phyloP scores from a whole-genome alignment of 1,140 invertebrate species.

The Drosophila chauvacae region DNA sequence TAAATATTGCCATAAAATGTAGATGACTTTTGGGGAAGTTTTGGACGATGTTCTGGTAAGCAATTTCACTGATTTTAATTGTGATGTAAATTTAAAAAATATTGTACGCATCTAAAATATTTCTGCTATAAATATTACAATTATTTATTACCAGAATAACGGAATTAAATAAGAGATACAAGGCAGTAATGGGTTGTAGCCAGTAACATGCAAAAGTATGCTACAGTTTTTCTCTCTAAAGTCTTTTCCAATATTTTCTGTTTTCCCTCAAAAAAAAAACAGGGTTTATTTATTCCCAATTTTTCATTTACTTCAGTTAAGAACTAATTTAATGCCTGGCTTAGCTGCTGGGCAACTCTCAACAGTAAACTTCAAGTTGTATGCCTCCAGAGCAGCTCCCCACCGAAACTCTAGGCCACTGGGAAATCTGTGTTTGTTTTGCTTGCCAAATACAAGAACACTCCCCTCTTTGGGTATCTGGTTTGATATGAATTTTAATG shows the following conservation, averaged over 20 bases:
- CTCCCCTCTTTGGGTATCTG: constrained; percentile 39
- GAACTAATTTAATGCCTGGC: constrained; percentile 17
- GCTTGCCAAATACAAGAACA: constrained; percentile 45
- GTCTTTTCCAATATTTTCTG: background rate
- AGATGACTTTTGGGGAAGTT: constrained; percentile 27
- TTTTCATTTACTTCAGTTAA: background rate
- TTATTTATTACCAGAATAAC: background rate
- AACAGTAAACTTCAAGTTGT: constrained; percentile 1
- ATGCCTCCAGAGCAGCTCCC: background rate
- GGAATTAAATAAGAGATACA: background rate
- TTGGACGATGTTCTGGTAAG: constrained; percentile 16
- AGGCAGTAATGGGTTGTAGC: background rate
- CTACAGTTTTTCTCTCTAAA: background rate
- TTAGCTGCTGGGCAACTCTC: background rate
- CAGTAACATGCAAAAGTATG: background rate
- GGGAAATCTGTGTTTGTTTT: constrained; percentile 33
- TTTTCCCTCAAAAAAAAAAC: background rate
- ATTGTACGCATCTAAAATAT: background rate
- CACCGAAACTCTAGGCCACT: constrained; percentile 26
- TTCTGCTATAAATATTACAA: background rate
- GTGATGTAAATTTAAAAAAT: background rate
- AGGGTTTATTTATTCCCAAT: background rate
- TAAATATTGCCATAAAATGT: constrained; percentile 62
- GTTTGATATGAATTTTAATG: constrained; percentile 74
- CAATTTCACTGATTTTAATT: constrained; percentile 2